Evolutionary conservation across 2,797 vertebrate species (phyloP), one percentile per base, ranked within the genome.

Genomic region (Tapirus indicus): DNA sequence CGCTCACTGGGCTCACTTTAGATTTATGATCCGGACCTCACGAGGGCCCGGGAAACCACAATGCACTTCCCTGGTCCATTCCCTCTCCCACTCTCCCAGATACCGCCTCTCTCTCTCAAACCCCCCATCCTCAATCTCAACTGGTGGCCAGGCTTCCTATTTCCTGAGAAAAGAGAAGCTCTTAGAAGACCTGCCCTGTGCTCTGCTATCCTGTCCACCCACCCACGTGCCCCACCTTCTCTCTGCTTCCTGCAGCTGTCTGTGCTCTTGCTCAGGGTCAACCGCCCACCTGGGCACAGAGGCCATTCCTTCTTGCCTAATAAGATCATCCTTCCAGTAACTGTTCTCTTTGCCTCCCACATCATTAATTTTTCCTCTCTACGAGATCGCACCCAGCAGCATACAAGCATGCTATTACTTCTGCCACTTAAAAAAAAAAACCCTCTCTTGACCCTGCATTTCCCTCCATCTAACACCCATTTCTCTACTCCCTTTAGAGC

Each of bases 391-490:
- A 23, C 93, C 88, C 60, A 11, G 71, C 62, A 35, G 74, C 29
- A 1, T 18, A 16, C 44, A 58, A 10, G n/a, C 9, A 10, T 6
- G 23, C 69, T 62, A 3, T 60, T 47, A 27, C 44, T 84, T 52
- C 74, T 89, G 62, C 84, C 29, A n/a, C 25, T 71, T 74, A 10
- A n/a, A 66, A 95, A n/a, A 66, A 95, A 25, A 79, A 58, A 47
- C 32, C 72, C 47, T 49, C 52, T 38, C 52, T 54, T 16, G 27
- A 56, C 32, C 52, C 16, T 41, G 27, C 29, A 1, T 54, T 27
- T 64, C 58, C 80, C 27, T 74, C 69, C 72, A 56, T 17, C 79
- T n/a, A 47, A 84, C 71, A 72, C 18, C 54, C 49, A 23, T 29
- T 47, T 41, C 88, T 13, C 64, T 9, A 23, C 17, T 47, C 64